Evolutionary conservation across 2,113 vertebrate genomes (phyloP).

Genomic region (Neoarius graeffei): DNA sequence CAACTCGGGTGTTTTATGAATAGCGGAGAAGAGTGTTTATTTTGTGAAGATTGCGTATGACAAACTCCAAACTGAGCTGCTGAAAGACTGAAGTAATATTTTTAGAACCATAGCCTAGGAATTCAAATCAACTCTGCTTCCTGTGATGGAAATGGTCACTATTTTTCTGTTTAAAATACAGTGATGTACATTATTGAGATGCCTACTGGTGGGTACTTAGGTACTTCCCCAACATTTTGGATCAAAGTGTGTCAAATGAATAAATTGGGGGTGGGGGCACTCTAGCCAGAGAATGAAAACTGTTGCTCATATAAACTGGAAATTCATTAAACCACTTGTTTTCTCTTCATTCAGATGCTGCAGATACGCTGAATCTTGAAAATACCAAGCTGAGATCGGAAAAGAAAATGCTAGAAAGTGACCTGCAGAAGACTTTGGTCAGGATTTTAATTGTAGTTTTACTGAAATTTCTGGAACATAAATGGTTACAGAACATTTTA

Average conservation of each 20-base stretch:
- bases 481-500: background rate
- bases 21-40: too few species aligned
- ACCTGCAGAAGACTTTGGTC: constrained; percentile 84
- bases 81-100: too few species aligned
- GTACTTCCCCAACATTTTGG: background rate
- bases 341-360: constrained; percentile 69
- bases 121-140: background rate
- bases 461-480: background rate
- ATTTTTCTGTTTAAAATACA: too few species aligned
- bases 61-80: too few species aligned
- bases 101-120: background rate
- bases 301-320: background rate
- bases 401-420: constrained; percentile 81
- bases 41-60: too few species aligned
- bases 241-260: background rate
- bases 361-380: constrained; percentile 75
- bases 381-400: constrained; percentile 80
- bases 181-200: background rate
- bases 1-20: too few species aligned
- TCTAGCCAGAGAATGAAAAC: background rate
- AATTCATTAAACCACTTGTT: background rate
- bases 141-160: background rate
- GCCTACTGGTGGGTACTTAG: background rate
- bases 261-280: too few species aligned
- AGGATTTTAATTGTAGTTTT: constrained; percentile 18